Evolutionary conservation across 2,113 vertebrate genomes (phyloP).

Genomic region (Hucho hucho): DNA sequence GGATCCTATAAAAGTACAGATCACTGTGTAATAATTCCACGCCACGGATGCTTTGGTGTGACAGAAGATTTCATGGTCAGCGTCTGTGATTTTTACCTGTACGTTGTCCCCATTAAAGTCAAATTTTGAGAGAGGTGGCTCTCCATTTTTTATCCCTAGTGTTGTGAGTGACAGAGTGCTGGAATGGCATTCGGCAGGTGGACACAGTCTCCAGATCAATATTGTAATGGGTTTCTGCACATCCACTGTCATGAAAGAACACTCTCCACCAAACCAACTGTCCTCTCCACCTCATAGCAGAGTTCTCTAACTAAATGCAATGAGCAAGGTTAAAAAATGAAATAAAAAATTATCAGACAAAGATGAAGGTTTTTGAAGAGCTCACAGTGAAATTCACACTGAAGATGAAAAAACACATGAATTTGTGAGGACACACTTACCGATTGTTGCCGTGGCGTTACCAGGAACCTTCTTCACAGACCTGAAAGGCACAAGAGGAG

Average conservation of each 20-base stretch:
- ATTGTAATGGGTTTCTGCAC: constrained; percentile 36
- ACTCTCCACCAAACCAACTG: constrained; percentile 9
- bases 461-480: constrained; percentile 50
- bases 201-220: constrained; percentile 36
- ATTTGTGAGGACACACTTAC: constrained; percentile 60
- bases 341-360: neutral
- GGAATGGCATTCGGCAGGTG: constrained; percentile 9
- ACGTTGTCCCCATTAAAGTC: neutral
- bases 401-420: neutral
- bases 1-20: neutral
- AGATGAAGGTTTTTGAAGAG: neutral
- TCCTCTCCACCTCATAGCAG: constrained; percentile 6
- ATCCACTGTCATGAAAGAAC: constrained; percentile 31
- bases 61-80: neutral
- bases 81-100: neutral
- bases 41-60: neutral
- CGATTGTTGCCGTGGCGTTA: constrained; percentile 40
- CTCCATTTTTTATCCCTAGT: neutral
- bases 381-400: neutral
- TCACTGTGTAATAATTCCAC: neutral
- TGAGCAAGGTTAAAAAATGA: constrained; percentile 16
- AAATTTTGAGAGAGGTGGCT: neutral
- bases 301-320: constrained; percentile 19
- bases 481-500: constrained; percentile 66
- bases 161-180: constrained; percentile 8